Evolutionary conservation across 2,888 invertebrate species (phyloP).

Genomic region (Hirtodrosophila confusa): DNA sequence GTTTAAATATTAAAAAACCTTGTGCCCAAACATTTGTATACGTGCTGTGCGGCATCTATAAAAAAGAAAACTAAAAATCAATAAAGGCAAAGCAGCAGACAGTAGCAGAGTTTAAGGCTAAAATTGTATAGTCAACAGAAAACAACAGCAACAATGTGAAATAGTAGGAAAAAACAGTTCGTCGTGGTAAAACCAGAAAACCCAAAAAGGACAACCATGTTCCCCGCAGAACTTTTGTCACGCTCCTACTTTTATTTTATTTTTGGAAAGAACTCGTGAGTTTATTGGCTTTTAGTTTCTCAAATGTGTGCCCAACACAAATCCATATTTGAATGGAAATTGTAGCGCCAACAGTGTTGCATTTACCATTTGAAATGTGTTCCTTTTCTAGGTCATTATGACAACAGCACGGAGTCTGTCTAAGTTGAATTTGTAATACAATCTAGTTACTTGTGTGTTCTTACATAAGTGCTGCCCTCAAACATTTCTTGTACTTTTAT

Average conservation of each 20-base stretch:
- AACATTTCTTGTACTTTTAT: neutral
- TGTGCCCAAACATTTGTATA: conserved; percentile 18
- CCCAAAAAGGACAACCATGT: conserved; percentile 21
- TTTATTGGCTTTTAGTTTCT: conserved; percentile 52
- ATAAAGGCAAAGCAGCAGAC: conserved; percentile 50
- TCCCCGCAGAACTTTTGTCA: conserved; percentile 11
- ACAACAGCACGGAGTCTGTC: conserved; percentile 8
- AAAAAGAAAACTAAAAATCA: conserved; percentile 50
- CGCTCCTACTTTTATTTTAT: conserved; percentile 20
- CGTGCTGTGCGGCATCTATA: neutral
- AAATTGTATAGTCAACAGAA: conserved; percentile 10
- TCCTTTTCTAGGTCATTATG: conserved; percentile 43
- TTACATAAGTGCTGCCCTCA: conserved; percentile 11
- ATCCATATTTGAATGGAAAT: conserved; percentile 67
- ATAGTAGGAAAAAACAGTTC: conserved; percentile 32
- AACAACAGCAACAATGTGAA: conserved; percentile 24
- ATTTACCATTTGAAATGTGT: conserved; percentile 43
- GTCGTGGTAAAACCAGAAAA: conserved; percentile 25
- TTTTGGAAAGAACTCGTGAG: conserved; percentile 21
- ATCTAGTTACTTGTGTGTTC: conserved; percentile 15
- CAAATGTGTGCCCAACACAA: conserved; percentile 35
- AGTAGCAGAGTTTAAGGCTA: conserved; percentile 69
- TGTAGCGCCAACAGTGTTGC: conserved; percentile 52
- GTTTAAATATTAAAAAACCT: conserved; percentile 68
- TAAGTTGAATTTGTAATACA: conserved; percentile 7